Evolutionary conservation across 2,888 invertebrate genomes (phyloP), one percentile per base, ranked within the genome.

Genomic region (Chloromyia formosa): DNA sequence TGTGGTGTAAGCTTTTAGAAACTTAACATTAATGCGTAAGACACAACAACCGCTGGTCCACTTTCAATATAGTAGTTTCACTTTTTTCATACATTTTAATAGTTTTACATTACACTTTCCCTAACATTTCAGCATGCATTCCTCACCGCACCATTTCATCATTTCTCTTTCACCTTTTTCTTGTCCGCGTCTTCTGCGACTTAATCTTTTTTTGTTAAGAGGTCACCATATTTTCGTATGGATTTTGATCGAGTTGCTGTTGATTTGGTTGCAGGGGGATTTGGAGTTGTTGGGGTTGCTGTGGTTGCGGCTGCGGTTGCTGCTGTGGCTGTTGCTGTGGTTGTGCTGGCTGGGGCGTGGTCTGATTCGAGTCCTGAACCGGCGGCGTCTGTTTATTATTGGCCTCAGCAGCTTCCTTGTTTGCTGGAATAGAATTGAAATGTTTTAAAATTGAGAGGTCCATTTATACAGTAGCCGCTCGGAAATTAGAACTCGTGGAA

Each of bases 1-100:
- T 35, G 7, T 35, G 7, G 27, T 35, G 66, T 75, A 76, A 77
- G 75, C 77, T 75, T 77, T 77, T 75, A 77, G 77, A 77, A 78
- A 78, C 77, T 78, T 78, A 79, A 77, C 77, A 78, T 77, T 77
- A 79, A 77, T 82, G 82, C 82, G 82, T 83, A 84, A 84, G 84
- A 84, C 84, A 84, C 85, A 84, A 84, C 83, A 84, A 85, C 85
- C 84, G 83, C 84, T 85, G 85, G 84, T 85, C 85, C 84, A 84
- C 82, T 84, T 84, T 62, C 54, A 68, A 23, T 58, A 49, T 35
- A 27, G 14, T 61, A 12, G 12, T 61, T 61, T 61, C 27, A 35
- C 27, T 35, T 35, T 35, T 35, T 35, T 35, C 27, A 7, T 35
- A 35, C 27, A 27, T 27, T 61, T 61, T 61, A n/a, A 35, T 68